Evolutionary conservation across 2,113 vertebrate species (phyloP).

Genomic region (Sclerurus mexicanus): DNA sequence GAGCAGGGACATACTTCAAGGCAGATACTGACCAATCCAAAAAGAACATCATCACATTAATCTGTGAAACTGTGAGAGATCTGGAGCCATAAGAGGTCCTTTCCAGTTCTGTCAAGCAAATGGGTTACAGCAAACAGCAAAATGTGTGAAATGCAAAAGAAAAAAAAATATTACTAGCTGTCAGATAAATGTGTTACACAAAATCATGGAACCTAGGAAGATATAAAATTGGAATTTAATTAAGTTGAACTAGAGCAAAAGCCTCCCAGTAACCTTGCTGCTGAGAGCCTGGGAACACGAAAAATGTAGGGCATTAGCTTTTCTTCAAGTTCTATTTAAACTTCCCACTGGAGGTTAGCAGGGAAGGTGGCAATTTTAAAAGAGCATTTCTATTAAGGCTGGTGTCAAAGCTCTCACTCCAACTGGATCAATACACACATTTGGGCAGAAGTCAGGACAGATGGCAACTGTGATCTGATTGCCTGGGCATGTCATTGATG

Average conservation of each 20-base stretch:
- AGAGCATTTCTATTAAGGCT: neutral
- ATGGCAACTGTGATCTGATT: neutral
- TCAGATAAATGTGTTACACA: neutral
- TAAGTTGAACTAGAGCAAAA: conserved; percentile 38
- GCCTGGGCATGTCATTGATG: neutral
- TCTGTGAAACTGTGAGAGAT: neutral
- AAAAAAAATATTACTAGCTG: neutral
- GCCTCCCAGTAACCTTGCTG: neutral
- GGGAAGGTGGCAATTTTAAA: neutral
- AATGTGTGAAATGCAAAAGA: neutral
- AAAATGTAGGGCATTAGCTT: neutral
- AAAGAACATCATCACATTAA: neutral
- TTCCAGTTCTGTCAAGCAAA: neutral
- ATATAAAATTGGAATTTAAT: conserved; percentile 40
- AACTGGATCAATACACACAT: neutral
- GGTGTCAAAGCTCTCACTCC: neutral
- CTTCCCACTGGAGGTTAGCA: neutral
- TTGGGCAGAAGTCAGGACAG: neutral
- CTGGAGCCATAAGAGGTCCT: neutral
- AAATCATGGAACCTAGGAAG: neutral
- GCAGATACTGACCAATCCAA: neutral
- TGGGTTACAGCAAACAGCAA: neutral
- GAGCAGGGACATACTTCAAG: neutral
- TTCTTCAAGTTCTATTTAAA: neutral
- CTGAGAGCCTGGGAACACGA: neutral